Evolutionary conservation across 2,797 vertebrate species (phyloP).

Genomic region (Periophthalmus magnuspinnatus): DNA sequence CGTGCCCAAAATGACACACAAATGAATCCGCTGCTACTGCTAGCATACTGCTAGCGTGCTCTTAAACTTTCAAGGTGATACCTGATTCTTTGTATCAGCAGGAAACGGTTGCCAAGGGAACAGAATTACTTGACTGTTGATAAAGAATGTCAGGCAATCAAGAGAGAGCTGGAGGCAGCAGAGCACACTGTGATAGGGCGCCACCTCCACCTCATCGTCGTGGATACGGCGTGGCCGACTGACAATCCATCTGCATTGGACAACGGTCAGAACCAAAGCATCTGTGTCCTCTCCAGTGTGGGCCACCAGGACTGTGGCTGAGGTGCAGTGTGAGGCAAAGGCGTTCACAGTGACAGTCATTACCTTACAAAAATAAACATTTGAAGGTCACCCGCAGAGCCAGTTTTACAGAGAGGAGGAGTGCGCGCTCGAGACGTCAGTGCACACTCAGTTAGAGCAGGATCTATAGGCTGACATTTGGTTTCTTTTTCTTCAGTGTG

Average conservation of each 20-base stretch:
- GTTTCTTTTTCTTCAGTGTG: slow-evolving; percentile 7
- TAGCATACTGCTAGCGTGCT: slow-evolving; percentile 53
- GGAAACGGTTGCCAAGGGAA: slow-evolving; percentile 76
- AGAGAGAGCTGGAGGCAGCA: slow-evolving; percentile 64
- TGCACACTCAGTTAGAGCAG: slow-evolving; percentile 31
- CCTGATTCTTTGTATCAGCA: slow-evolving; percentile 71
- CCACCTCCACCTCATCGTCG: slow-evolving; percentile 45
- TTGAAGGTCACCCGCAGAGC: slow-evolving; percentile 60
- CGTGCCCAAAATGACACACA: slow-evolving; percentile 43
- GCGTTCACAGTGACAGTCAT: slow-evolving; percentile 58
- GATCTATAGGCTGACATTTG: slow-evolving; percentile 47
- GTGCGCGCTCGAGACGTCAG: slow-evolving; percentile 34
- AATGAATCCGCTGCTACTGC: slow-evolving; percentile 57
- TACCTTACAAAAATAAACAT: slow-evolving; percentile 61
- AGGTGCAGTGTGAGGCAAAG: slow-evolving; percentile 44
- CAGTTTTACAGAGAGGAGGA: slow-evolving; percentile 49
- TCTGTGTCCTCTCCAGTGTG: slow-evolving; percentile 28
- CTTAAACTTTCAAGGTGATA: slow-evolving; percentile 75
- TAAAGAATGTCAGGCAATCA: slow-evolving; percentile 78
- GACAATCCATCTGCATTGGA: slow-evolving; percentile 51
- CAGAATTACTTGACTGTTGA: slow-evolving; percentile 76
- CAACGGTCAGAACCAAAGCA: slow-evolving; percentile 30
- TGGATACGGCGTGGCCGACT: slow-evolving; percentile 41
- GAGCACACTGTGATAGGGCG: slow-evolving; percentile 59
- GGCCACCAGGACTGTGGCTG: slow-evolving; percentile 19